Conservation (phyloP, 2,113 vertebrate genomes). For the Zapornia atra region DNA sequence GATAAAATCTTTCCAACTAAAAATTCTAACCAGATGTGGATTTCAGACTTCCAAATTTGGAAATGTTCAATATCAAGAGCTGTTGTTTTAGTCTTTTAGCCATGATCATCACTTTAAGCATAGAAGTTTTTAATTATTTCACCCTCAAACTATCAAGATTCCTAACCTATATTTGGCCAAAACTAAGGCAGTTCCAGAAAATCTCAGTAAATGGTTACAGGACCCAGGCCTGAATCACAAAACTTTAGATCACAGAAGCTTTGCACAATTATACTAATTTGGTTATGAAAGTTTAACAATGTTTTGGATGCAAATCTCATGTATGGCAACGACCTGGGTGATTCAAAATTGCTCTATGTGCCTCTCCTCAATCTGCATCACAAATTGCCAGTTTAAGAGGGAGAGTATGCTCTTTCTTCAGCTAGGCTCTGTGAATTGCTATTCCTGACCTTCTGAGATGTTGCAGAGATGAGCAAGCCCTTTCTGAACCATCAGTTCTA, state of each 20-base stretch:
- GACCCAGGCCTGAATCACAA: not conserved
- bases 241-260: not conserved
- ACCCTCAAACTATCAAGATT: not conserved
- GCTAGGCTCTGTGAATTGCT: not conserved
- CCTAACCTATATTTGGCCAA: not conserved
- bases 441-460: not conserved
- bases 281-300: not conserved
- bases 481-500: not conserved
- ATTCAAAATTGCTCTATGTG: not conserved
- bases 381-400: not conserved
- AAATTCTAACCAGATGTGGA: constrained; percentile 62
- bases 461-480: not conserved
- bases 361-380: not conserved
- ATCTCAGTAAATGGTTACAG: not conserved
- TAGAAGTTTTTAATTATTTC: constrained; percentile 14
- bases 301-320: not conserved
- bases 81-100: not conserved
- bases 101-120: not conserved
- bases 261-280: not conserved
- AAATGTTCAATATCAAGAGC: constrained; percentile 27
- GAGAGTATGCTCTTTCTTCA: not conserved
- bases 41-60: constrained; percentile 66
- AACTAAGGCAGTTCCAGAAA: not conserved
- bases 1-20: constrained; percentile 37
- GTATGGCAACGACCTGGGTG: not conserved